These are phyloP conservation scores for Philonicus albiceps DNA, from an alignment of 2,888 invertebrate species.

Conservation along the genomic window DNA sequence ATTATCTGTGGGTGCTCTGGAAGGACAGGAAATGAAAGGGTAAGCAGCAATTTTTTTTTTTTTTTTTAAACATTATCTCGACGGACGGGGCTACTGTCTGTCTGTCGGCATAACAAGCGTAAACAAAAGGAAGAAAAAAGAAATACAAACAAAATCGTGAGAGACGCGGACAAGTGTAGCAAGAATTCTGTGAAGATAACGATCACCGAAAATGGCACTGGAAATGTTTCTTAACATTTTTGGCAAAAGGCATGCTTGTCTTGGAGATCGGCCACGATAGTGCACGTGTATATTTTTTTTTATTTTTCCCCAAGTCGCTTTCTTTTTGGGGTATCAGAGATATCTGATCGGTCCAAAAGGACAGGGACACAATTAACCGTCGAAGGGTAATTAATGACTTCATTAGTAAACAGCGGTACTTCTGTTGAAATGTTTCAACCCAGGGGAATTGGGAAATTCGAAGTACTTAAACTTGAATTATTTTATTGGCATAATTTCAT, in stretches of 20 bases:
- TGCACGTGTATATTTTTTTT: not conserved
- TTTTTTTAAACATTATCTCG: not conserved
- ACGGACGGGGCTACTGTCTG: not conserved
- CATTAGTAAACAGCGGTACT: not conserved
- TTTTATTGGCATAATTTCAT: not conserved
- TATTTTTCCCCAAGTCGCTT: not conserved
- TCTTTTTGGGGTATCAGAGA: not conserved
- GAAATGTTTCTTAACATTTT: not conserved
- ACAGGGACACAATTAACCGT: not conserved
- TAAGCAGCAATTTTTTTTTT: not conserved
- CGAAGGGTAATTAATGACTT: not conserved
- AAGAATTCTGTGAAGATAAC: not conserved
- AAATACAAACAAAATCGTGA: not conserved
- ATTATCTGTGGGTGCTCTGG: not conserved
- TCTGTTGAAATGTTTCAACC: not conserved
- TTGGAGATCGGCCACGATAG: not conserved
- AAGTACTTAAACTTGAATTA: not conserved
- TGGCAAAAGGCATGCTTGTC: not conserved
- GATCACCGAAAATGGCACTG: not conserved
- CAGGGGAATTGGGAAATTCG: not conserved
- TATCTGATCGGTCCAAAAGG: not conserved
- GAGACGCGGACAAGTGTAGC: not conserved
- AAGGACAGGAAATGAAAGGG: slow-evolving; percentile 14
- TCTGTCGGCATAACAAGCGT: not conserved
- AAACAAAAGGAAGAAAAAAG: not conserved